Evolutionary conservation across 2,113 vertebrate genomes (phyloP), one percentile per base, ranked within the genome.

Genomic region (Eudyptes chrysolophus): DNA sequence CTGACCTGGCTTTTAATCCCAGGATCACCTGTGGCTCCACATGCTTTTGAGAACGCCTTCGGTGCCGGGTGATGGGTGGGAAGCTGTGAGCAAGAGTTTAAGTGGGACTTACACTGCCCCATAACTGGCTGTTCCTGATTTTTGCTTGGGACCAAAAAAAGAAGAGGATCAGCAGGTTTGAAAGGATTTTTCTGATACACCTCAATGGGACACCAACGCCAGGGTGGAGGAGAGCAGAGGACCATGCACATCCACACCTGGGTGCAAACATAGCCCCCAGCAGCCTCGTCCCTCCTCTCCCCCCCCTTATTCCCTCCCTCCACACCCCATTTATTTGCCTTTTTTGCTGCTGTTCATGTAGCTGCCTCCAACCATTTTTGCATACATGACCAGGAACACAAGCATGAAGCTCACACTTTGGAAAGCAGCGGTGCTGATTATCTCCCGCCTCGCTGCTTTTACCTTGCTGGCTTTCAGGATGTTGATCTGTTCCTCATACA

Each of bases 381-480:
- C 30, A 29, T 7, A n/a, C 22, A 6, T 0, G 3, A n/a, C 19
- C 12, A 20, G 36, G 42, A 36, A 71, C 0, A 0, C 32, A 46
- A 29, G 24, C 8, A 5, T 5, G 16, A 40, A 34, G 54, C 16
- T 32, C 42, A 17, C 29, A 4, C 32, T 44, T 13, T 19, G 32
- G 32, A 32, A 71, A 65, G 65, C 10, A 6, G 57, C 4, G 1
- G 38, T 6, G 13, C 22, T 1, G 3, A 40, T 21, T 13, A n/a
- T 29, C 44, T 60, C 75, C 58, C 1, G 0, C 1, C 8, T 27
- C 0, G 0, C 7, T 61, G 72, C 34, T 60, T 19, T 95, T 96
- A 97, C 96, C 96, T 96, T 94, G 91, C 96, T 97, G 76, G 91
- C 79, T 65, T 95, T 97, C 68, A 96, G 79, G 71, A 97, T 80